A percentile compares a stretch with the other conserved stretches of the same genome.
These are phyloP conservation scores for Poeciliopsis gracilis DNA, from an alignment of 2,797 vertebrate genomes.

Conservation along the genomic window DNA sequence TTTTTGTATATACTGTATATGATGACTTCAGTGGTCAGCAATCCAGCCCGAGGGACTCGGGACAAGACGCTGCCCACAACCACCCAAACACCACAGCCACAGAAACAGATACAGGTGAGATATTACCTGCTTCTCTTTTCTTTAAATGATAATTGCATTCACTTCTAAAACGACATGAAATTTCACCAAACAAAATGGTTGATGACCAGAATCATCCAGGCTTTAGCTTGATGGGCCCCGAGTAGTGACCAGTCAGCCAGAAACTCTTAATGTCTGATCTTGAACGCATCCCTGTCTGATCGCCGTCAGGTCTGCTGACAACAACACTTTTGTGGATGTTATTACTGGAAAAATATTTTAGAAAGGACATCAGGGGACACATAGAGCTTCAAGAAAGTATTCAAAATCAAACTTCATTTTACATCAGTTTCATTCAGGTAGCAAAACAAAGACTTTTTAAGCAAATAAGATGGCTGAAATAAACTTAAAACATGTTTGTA, in stretches of 20 bases:
- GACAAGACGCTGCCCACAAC: constrained; percentile 87
- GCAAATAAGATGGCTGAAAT: not conserved
- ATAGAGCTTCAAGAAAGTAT: not conserved
- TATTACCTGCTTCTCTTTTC: not conserved
- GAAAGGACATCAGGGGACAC: not conserved
- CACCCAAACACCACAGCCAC: constrained; percentile 87
- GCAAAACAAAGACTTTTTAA: not conserved
- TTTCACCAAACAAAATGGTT: not conserved
- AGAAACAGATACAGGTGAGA: constrained; percentile 96
- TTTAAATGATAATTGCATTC: not conserved
- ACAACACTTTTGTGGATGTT: not conserved
- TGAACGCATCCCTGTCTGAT: not conserved
- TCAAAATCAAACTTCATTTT: not conserved
- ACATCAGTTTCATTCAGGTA: not conserved
- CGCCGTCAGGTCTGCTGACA: not conserved
- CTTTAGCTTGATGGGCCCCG: not conserved
- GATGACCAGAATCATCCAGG: not conserved
- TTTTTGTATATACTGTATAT: constrained; percentile 99
- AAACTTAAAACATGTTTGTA: not conserved
- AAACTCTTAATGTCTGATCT: not conserved
- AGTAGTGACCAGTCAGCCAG: not conserved
- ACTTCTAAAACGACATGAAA: not conserved
- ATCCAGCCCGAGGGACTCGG: constrained; percentile 89
- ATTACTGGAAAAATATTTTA: not conserved
- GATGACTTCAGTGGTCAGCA: constrained; percentile 98